Base-by-base conservation (phyloP, 53 echinoderm and acorn worm genomes). In the Echinarachnius parma region DNA sequence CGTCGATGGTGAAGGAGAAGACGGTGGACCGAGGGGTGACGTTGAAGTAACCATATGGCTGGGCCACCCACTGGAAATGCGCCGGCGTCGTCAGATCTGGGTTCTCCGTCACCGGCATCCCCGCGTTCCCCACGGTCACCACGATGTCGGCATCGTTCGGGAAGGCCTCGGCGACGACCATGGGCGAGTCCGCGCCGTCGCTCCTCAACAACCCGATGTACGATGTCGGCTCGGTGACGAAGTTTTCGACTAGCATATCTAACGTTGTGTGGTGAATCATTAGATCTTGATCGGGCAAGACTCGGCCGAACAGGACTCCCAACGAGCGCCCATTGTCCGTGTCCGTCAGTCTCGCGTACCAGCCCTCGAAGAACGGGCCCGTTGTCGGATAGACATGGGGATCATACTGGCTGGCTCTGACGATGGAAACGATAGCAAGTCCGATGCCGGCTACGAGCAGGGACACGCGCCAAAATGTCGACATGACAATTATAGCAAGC, bases 291-390 rank as follows among this genome's bases (percentile, higher is more conserved):
- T 18, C 27, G 1, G 81, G 84, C 15, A 84, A 46, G 1, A 92
- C 87, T 1, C 64, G 47, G 26, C 92, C 92, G 48, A 92, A 92
- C 24, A 92, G 80, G 23, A 92, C 77, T 2, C 92, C 92, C 18
- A 84, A 78, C 4, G 87, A 87, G 24, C 71, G 63, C n/a, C 33
- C 26, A 35, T 74, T 71, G 28, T 81, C 78, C n/a, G 60, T 13
- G 56, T 92, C 87, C 1, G 74, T 84, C 23, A 92, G 59, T 57
- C 92, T 71, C 28, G 75, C 49, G 64, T 92, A 92, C 87, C 87
- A 92, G 3, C 92, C 92, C 44, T 92, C 92, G 30, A 87, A 52
- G 67, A 92, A 92, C 13, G 87, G 87, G 14, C 84, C 87, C 1
- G 23, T 32, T 0, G 23, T 21, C 9, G 92, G 92, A 28, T 77